These are phyloP conservation scores for Sisor rabdophorus DNA, from an alignment of 2,113 vertebrate species.

Conservation along the genomic window DNA sequence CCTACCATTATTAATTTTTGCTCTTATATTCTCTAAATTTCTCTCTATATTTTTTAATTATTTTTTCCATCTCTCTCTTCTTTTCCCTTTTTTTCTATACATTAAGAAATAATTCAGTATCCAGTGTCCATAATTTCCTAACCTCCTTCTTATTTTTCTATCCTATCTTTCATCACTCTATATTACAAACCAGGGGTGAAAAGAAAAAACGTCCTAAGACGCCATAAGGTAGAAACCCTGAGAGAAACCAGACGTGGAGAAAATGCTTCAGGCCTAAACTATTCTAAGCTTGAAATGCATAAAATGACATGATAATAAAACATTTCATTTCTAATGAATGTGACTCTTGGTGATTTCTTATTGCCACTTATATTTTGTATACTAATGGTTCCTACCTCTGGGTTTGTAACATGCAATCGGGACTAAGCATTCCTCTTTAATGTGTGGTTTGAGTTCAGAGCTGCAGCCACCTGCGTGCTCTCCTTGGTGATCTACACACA, in stretches of 20 bases:
- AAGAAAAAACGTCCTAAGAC: no score
- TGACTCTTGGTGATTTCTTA: background rate
- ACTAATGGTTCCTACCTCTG: conserved; percentile 68
- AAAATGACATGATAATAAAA: background rate
- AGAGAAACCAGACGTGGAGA: no score
- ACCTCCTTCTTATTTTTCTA: background rate
- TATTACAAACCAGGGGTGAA: background rate
- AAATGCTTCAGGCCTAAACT: background rate
- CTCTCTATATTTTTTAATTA: background rate
- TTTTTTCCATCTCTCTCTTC: background rate
- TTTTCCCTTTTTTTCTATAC: background rate
- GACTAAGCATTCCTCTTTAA: conserved; percentile 89
- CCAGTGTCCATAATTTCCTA: background rate
- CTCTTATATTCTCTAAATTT: background rate
- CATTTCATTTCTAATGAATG: background rate
- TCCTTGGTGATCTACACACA: conserved; percentile 85
- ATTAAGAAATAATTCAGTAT: background rate
- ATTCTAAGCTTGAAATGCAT: background rate
- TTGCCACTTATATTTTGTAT: background rate
- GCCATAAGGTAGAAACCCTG: no score
- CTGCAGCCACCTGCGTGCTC: conserved; percentile 87
- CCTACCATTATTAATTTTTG: background rate
- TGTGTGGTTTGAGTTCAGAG: conserved; percentile 78
- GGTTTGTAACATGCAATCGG: conserved; percentile 84
- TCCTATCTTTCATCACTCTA: background rate